Base-by-base conservation (phyloP, 2,797 vertebrate genomes). In the Cuculus canorus region DNA sequence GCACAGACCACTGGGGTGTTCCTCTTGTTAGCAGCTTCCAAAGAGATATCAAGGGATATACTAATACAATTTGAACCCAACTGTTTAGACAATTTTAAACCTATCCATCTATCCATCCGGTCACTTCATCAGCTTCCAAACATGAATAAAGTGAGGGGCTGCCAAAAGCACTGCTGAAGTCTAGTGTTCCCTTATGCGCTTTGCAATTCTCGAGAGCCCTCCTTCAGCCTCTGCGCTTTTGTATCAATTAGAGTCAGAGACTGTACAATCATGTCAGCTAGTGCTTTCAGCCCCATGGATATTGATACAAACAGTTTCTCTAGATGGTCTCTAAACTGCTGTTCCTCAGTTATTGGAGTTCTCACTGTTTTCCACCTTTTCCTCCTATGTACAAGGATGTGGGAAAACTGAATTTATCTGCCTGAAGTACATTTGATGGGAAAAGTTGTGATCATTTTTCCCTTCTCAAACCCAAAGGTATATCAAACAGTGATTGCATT, bases 121-220 rank as follows among this genome's bases (percentile, higher is more conserved):
- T 4, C 27, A 59, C 7, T 54, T 85, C 19, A 18, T 77, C 56
- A 66, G 17, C 33, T 85, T 95, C 30, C 23, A 52, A 30, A 71
- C 3, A 0, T 22, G 24, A 78, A 27, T 37, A 19, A 2, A 3
- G 12, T 6, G 12, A 2, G 2, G 4, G 11, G 5, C 3, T 50
- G 13, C 11, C 54, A 72, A 83, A 90, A 88, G 9, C 21, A 24
- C 37, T 59, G 19, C 5, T 73, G 27, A 73, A 63, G 7, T 48
- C 13, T 18, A 16, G 5, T 64, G 10, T 43, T 54, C 14, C 5
- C 12, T 71, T 27, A 5, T 12, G 41, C 3, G 0, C 60, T 64
- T 59, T 41, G 45, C 35, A 45, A 15, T 23, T 19, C 21, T 54
- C 33, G 47, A 39, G 13, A 8, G 12, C 35, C 17, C 77, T 80